Percentiles rank a stretch among this genome's conserved stretches.
phyloP scores from a whole-genome alignment of 2,797 vertebrate genomes.

The Tolypeutes matacus region DNA sequence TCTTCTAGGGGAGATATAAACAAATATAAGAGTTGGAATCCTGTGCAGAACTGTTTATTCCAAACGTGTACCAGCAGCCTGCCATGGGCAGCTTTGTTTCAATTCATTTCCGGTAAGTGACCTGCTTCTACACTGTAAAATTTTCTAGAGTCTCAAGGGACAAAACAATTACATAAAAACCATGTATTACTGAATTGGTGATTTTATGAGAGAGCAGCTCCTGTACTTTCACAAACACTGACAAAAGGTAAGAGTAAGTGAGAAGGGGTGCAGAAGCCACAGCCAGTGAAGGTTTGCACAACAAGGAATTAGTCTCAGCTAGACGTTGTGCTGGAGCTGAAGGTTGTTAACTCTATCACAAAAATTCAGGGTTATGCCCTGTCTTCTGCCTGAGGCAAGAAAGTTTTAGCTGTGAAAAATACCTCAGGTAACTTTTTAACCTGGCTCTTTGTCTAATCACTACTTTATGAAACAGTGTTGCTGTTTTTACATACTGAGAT shows the following conservation, averaged over 20 bases:
- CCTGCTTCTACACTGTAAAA: conserved; percentile 18
- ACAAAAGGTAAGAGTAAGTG: background rate
- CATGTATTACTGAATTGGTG: conserved; percentile 36
- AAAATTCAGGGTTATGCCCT: conserved; percentile 10
- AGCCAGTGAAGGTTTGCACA: background rate
- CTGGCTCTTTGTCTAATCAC: background rate
- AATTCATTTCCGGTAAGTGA: conserved; percentile 43
- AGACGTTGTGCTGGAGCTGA: background rate
- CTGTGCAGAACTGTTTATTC: background rate
- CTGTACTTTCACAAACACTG: conserved; percentile 24
- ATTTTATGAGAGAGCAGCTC: conserved; percentile 37
- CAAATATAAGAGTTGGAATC: background rate
- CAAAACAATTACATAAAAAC: background rate
- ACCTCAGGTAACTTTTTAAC: background rate
- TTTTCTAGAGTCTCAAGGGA: background rate
- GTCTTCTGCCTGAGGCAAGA: background rate
- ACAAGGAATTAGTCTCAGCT: background rate
- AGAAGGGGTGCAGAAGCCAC: background rate
- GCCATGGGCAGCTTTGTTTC: background rate
- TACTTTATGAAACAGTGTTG: background rate
- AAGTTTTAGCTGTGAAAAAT: conserved; percentile 26
- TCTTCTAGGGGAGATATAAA: conserved; percentile 38
- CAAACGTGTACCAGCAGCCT: background rate
- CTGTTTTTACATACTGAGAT: background rate
- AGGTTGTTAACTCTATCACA: background rate